A percentile compares a stretch with the other conserved stretches of the same genome.
Evolutionary conservation across 2,113 vertebrate species (phyloP).

Genomic region (Rattus norvegicus): GRCr8 NC_086022.1:27735501-27736000

Average conservation of each 20-base stretch:
- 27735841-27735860: neutral
- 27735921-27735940: slow-evolving; percentile 8
- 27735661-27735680: slow-evolving; percentile 74
- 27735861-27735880: neutral
- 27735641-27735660: slow-evolving; percentile 75
- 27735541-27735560: neutral
- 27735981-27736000: neutral
- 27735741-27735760: slow-evolving; percentile 77
- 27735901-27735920: neutral
- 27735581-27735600: slow-evolving; percentile 68
- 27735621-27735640: slow-evolving; percentile 48
- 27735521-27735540: neutral
- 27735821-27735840: neutral
- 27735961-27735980: no score
- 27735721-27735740: slow-evolving; percentile 67
- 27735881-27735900: neutral
- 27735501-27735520: neutral
- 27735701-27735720: slow-evolving; percentile 71
- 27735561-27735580: slow-evolving; percentile 61
- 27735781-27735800: neutral
- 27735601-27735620: slow-evolving; percentile 71
- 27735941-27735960: neutral
- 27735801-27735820: neutral
- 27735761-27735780: slow-evolving; percentile 56
- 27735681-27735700: slow-evolving; percentile 69